Conservation (phyloP, 2,113 vertebrate species). For the Stictonetta naevosa region DNA sequence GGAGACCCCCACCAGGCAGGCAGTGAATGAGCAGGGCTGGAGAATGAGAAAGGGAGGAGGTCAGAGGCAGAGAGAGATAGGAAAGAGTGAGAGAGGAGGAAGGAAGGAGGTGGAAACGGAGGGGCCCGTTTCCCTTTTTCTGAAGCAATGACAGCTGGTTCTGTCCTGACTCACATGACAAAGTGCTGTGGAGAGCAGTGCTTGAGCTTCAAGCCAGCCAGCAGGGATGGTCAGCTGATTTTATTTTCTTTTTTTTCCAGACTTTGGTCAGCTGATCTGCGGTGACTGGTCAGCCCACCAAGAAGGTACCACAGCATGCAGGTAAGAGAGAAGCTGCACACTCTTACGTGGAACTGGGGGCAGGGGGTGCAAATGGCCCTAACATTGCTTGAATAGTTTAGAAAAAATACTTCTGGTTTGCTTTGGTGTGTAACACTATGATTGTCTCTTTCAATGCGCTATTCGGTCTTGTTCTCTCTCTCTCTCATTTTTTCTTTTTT, state of each 20-base stretch:
- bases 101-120: conserved; percentile 75
- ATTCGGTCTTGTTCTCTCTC: not conserved
- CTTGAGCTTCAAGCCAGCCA: conserved; percentile 50
- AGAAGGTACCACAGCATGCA: conserved; percentile 52
- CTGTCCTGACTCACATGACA: conserved; percentile 71
- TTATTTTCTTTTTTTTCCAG: conserved; percentile 37
- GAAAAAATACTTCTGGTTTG: not conserved
- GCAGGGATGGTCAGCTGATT: conserved; percentile 73
- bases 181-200: conserved; percentile 59
- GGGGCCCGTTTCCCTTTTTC: conserved; percentile 73
- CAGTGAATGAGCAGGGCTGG: conserved; percentile 64
- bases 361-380: not conserved
- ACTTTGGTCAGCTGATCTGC: conserved; percentile 68
- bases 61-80: conserved; percentile 71
- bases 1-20: conserved; percentile 74
- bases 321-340: conserved; percentile 53
- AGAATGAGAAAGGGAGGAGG: conserved; percentile 69
- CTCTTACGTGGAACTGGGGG: not conserved
- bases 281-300: conserved; percentile 55
- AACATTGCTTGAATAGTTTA: conserved; percentile 18
- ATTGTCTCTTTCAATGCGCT: not conserved
- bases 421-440: not conserved
- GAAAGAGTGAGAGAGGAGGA: conserved; percentile 73
- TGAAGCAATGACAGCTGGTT: conserved; percentile 77
- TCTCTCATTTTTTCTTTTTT: not conserved